A percentile compares a stretch with the other conserved stretches of the same genome.
Conservation (phyloP, 2,113 vertebrate genomes). For the Crotophaga sulcirostris region DNA sequence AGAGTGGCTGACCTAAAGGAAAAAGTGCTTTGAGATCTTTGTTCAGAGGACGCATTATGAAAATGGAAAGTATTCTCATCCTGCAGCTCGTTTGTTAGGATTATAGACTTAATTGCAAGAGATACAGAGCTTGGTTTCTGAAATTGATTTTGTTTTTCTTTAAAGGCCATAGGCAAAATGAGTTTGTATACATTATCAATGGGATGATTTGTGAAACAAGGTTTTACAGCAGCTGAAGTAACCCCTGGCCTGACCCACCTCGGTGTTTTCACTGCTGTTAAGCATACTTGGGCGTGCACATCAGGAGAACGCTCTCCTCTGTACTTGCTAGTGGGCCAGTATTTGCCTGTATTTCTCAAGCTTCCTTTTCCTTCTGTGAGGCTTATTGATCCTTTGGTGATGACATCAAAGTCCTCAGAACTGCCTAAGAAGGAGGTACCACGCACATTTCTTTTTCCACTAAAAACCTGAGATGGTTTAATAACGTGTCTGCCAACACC, state of each 20-base stretch:
- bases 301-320: not conserved
- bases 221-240: not conserved
- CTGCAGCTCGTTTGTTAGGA: not conserved
- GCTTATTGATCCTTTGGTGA: not conserved
- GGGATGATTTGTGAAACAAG: not conserved
- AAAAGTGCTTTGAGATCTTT: not conserved
- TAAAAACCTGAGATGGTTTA: not conserved
- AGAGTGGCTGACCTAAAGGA: not conserved
- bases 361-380: not conserved
- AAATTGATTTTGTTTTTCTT: not conserved
- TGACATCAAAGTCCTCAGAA: not conserved
- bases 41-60: not conserved
- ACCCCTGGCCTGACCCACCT: not conserved
- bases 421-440: not conserved
- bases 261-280: not conserved
- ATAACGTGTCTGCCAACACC: not conserved
- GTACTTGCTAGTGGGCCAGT: not conserved
- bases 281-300: fast-evolving
- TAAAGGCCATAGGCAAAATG: not conserved
- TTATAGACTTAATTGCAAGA: not conserved
- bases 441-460: not conserved
- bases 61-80: not conserved
- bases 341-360: not conserved
- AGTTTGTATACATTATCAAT: not conserved
- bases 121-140: not conserved